Base-by-base conservation (phyloP, 2,888 invertebrate species). In the Nematopogon swammerdamellus region DNA sequence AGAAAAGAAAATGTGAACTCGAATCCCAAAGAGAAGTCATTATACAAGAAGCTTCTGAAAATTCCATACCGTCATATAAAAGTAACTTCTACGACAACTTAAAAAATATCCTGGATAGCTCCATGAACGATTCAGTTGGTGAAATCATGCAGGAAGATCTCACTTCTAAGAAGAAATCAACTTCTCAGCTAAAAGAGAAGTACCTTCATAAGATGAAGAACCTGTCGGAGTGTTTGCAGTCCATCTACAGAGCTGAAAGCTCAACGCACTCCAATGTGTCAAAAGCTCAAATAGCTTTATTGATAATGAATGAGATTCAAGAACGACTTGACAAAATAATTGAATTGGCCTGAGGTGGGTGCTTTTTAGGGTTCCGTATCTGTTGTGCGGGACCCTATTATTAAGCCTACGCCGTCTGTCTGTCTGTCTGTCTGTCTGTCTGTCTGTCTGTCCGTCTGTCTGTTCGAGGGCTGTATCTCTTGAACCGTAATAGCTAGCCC, bases 31-130 rank as follows among this genome's bases (percentile, higher is more conserved):
- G 70, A 42, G 56, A 72, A 46, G 62, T 79, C n/a, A 67, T 77
- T 58, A 63, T 68, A 43, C 70, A 68, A n/a, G 56, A 63, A 19
- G 67, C 72, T 44, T 57, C 57, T 10, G 59, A 67, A 36, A 56
- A 70, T 1, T 60, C 58, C 48, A 54, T 82, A 14, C 68, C 75
- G 1, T 73, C 77, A 1, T 82, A 79, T 55, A 63, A 67, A 54
- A 70, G 79, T 1, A 80, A 80, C 58, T 83, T 83, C 57, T 59
- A 82, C 18, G 65, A 81, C 61, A 76, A 82, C 58, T 59, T 83
- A 2, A 73, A 82, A 59, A 69, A 63, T 48, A 68, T 82, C 49
- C 59, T 82, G 29, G 70, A 55, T 48, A 47, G 45, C 36, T 54
- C 54, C 19, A 10, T 42, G 17, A 50, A 52, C 4, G 52, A 46